A percentile compares a stretch with the other conserved stretches of the same genome.
Evolutionary conservation across 2,113 vertebrate species (phyloP).

Genomic region (Cyprinus carpio): DNA sequence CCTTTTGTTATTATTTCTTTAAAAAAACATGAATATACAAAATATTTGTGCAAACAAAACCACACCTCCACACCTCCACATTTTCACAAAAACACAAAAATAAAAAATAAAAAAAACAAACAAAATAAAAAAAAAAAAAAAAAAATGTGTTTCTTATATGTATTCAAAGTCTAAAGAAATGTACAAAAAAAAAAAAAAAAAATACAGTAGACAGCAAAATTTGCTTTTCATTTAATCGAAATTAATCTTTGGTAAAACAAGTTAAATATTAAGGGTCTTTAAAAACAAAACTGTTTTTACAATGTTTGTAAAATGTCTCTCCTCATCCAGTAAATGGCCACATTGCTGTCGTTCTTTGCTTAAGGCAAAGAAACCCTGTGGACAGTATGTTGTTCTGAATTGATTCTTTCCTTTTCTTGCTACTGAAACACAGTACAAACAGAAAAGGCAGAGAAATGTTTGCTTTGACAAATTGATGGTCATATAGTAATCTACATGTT

Average conservation of each 20-base stretch:
- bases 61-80: neutral
- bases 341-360: conserved; percentile 37
- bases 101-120: too few relatives aligned
- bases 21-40: neutral
- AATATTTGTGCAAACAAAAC: neutral
- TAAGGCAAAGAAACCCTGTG: conserved; percentile 36
- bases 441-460: conserved; percentile 58
- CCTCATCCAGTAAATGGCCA: conserved; percentile 22
- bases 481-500: conserved; percentile 71
- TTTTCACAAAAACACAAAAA: neutral
- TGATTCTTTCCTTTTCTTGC: conserved; percentile 31
- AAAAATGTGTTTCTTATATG: too few relatives aligned
- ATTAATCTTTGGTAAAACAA: neutral
- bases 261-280: neutral
- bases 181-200: too few relatives aligned
- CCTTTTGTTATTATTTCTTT: neutral
- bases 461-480: conserved; percentile 64
- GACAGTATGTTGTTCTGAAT: conserved; percentile 22
- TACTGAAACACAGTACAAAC: conserved; percentile 48
- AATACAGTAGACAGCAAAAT: neutral
- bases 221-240: neutral
- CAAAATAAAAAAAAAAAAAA: neutral
- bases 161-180: too few relatives aligned
- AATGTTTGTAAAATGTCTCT: conserved; percentile 39
- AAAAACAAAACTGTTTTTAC: conserved; percentile 11